Conservation (phyloP, 2,888 invertebrate genomes). For the Cistogaster globosa region DNA sequence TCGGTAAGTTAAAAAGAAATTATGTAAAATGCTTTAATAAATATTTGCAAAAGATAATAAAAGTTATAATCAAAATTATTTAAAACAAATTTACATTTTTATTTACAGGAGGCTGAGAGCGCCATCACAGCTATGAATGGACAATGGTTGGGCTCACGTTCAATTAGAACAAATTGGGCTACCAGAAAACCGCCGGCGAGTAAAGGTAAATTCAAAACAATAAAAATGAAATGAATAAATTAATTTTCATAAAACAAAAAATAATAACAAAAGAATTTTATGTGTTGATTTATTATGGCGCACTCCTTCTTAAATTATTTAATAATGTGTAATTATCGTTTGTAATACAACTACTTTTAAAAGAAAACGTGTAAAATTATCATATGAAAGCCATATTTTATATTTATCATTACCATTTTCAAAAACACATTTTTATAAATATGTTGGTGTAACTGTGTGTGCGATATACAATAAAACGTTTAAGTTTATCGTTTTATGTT, state of each 20-base stretch:
- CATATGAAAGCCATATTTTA: constrained; percentile 62
- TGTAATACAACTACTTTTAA: constrained; percentile 45
- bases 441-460: constrained; percentile 7
- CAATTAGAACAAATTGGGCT: constrained; percentile 99
- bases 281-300: constrained; percentile 53
- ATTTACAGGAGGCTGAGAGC: constrained; percentile 95
- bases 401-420: constrained; percentile 48
- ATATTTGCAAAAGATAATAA: not conserved
- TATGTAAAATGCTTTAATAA: not conserved
- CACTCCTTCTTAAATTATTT: constrained; percentile 24
- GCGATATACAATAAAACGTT: not conserved
- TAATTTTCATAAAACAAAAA: not conserved
- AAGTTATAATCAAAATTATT: not conserved
- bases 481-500: not conserved
- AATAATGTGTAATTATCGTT: constrained; percentile 66
- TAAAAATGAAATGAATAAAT: not conserved
- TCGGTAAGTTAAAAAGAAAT: constrained; percentile 88
- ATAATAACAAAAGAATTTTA: not conserved
- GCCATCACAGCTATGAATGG: constrained; percentile 99
- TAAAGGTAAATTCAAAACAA: constrained; percentile 87
- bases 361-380: constrained; percentile 45
- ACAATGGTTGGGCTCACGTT: constrained; percentile 98
- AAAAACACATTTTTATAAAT: not conserved
- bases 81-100: not conserved
- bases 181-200: constrained; percentile 98